Evolutionary conservation across 2,888 invertebrate genomes (phyloP), one percentile per base, ranked within the genome.

Genomic region (Perithous albicinctus): DNA sequence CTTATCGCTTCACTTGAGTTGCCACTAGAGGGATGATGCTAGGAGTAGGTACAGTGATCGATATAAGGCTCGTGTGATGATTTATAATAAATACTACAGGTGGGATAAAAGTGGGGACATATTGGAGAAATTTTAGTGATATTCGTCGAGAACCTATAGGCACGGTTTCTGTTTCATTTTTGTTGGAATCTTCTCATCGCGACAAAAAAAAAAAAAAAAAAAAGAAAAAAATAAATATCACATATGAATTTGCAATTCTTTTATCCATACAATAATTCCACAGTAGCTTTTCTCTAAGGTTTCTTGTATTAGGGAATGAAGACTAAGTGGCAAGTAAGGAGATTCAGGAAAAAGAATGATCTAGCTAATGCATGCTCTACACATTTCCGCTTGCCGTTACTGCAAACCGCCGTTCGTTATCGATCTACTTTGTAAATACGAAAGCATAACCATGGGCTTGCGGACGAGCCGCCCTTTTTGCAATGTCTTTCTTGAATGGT

Each of bases 291-390:
- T 41, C 7, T 26, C 26, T 12, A 6, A 26, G 43, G 43, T 26
- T 15, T n/a, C n/a, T 64, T 35, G 18, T 35, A 8, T 20, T 6
- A 26, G 38, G 12, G 1, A 23, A 51, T 23, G 38, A 69, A 38
- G 23, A 15, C 35, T n/a, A 69, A 54, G 51, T 26, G 23, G 38
- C 38, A 69, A 38, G 15, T 38, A 38, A 10, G 38, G 29, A 12
- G n/a, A n/a, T n/a, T 23, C 20, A 56, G 32, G 69, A 26, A 54
- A 43, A 15, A 59, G 46, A 67, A 70, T 70, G 26, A 63, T 85
- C 86, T 87, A 88, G 80, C 87, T 87, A 89, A 88, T 87, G 89
- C 90, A 90, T 91, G 91, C 90, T 89, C 89, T 90, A 90, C 89
- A 88, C 88, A 90, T 88, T 87, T 89, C 80, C 86, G 88, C 86